Base-by-base conservation (phyloP, 2,113 vertebrate species). In the Caranx ignobilis region DNA sequence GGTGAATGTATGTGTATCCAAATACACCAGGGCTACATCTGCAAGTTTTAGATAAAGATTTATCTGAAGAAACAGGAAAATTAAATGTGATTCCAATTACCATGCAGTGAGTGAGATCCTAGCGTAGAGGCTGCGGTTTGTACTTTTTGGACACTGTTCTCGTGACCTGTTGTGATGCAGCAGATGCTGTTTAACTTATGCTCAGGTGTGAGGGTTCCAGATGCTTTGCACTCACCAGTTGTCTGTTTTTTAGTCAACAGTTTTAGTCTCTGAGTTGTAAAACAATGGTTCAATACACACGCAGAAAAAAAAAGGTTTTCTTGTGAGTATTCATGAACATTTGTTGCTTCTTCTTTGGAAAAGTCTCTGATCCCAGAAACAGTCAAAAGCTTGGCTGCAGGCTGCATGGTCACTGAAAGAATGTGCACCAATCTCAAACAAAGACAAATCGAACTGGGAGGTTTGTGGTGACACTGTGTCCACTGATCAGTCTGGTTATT, bases 41-140 rank as follows among this genome's bases (percentile, higher is more conserved):
- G 91, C 64, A 66, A 76, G 81, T 67, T 80, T 87, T 35, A 87
- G 89, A 91, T 91, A 90, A 90, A 90, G 84, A 86, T 84, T 91
- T 91, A 75, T 88, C 71, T 75, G 57, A 83, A 56, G 75, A 78
- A 74, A 86, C 56, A 79, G 56, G 61, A 69, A 79, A 81, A 65
- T 78, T 60, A 86, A 86, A 73, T 76, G 75, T n/a, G 66, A 77
- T 67, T 87, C 75, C 31, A 84, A 87, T 73, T 82, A 84, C 65
- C 76, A 65, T 65, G 4, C 13, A 13, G 74, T 26, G 75, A 59
- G 78, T 75, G 48, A 61, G 62, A 73, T 62, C 54, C 37, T 34
- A 54, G n/a, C 34, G 61, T 57, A 43, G 19, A 76, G 34, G 56
- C 75, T 32, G 70, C 71, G 35, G 48, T 59, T 50, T 41, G 59